phyloP scores from a whole-genome alignment of 2,797 vertebrate genomes.

The Triplophysa bombifrons region DNA sequence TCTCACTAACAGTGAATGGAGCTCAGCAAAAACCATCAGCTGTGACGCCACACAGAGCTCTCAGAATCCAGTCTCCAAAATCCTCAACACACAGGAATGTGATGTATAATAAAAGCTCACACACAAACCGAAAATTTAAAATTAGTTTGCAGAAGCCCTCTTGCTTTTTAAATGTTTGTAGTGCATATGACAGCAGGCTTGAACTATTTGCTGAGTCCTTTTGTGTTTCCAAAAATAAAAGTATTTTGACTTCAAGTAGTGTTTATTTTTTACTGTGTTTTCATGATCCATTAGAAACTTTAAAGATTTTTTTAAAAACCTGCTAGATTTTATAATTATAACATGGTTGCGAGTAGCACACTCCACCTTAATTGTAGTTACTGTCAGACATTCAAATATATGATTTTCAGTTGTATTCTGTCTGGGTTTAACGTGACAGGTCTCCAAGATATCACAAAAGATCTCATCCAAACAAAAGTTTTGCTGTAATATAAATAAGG shows the following conservation, averaged over 20 bases:
- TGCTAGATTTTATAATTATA: too few relatives aligned
- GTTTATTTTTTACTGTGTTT: neutral
- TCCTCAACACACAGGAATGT: conserved; percentile 27
- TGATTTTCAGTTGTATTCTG: too few relatives aligned
- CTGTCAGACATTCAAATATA: too few relatives aligned
- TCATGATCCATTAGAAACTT: neutral
- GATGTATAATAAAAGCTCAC: neutral
- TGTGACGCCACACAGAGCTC: conserved; percentile 42
- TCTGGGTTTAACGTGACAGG: too few relatives aligned
- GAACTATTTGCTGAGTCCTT: neutral
- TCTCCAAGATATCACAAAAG: too few relatives aligned
- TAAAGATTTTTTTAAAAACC: neutral
- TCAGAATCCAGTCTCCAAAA: conserved; percentile 29
- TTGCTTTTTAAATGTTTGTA: neutral
- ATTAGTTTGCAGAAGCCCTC: too few relatives aligned
- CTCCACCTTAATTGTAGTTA: too few relatives aligned
- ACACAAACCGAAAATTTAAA: neutral
- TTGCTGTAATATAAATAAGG: too few relatives aligned
- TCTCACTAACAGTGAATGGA: conserved; percentile 55
- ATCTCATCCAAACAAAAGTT: too few relatives aligned
- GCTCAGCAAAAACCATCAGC: conserved; percentile 16
- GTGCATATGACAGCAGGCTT: neutral
- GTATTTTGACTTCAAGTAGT: neutral
- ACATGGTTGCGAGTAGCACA: too few relatives aligned
- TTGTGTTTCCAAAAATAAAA: neutral